Evolutionary conservation across 2,113 vertebrate species (phyloP), one percentile per base, ranked within the genome.

Genomic region (Rhinolophus sinicus): DNA sequence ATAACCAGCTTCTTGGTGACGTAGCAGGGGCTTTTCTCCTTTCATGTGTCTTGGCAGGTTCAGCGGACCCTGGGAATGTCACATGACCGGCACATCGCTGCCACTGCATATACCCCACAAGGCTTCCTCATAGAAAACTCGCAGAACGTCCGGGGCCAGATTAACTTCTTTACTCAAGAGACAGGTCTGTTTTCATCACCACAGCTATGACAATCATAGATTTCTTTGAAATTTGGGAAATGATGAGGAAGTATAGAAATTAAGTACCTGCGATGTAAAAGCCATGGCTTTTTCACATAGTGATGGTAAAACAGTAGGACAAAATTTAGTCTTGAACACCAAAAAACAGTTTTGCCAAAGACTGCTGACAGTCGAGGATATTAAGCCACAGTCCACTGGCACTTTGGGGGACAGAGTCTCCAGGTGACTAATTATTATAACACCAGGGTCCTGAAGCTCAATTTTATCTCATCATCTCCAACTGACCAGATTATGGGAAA

Each of bases 51-150:
- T 97, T 47, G 84, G 81, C 95, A 99, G 99, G 99, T 99, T 62
- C 99, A 99, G 98, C 98, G 99, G 98, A 99, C 98, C 0, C 98
- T 99, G 0, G 99, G 99, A 6, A 96, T 99, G 1, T 98, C 98
- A 92, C 98, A 98, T 19, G 98, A 98, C 97, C 98, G 99, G 88
- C 98, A 98, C 67, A 96, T 99, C 95, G 97, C 99, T 30, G 99
- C 99, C 73, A 99, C 98, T 0, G 98, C 99, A 0, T 99, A 99
- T 0, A 98, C 99, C 14, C 99, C 99, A 26, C 98, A 94, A 0
- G 98, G 99, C 40, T 80, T 99, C 88, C 72, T 99, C 18, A 96
- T 99, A 6, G 98, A 98, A 0, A 88, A 14, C 3, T 98, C 98
- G 28, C 98, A 99, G 65, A 98, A 99, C 0, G 95, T 97, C 0